Conservation (phyloP, 1,140 invertebrate genomes). For the Bombus polaris region DNA sequence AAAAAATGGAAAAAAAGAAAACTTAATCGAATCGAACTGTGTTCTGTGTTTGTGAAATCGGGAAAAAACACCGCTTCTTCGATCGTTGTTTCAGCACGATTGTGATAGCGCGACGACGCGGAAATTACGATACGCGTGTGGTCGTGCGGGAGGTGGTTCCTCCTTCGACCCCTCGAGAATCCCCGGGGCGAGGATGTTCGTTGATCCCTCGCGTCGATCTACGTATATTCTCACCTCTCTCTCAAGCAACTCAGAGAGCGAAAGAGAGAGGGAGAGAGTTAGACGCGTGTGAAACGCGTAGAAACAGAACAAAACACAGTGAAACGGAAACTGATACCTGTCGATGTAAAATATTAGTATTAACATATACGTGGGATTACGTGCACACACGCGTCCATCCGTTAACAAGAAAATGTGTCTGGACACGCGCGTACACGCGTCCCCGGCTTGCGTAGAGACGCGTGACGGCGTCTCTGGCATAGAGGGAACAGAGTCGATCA, state of each 20-base stretch:
- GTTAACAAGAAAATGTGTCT: conserved; percentile 37
- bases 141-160: background rate
- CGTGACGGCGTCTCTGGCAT: conserved; percentile 28
- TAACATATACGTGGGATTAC: conserved; percentile 69
- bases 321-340: conserved; percentile 64
- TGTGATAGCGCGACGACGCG: conserved; percentile 53
- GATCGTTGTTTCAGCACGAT: conserved; percentile 52
- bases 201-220: background rate
- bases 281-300: background rate
- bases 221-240: conserved; percentile 4
- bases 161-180: background rate
- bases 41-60: conserved; percentile 70
- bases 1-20: conserved; percentile 72
- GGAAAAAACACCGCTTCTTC: conserved; percentile 53
- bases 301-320: conserved; percentile 11
- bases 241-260: background rate
- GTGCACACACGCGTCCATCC: conserved; percentile 70
- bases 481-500: conserved; percentile 69
- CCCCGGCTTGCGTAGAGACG: conserved; percentile 35
- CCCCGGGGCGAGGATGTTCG: background rate
- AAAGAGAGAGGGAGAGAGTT: background rate
- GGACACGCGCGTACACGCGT: conserved; percentile 31
- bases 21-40: conserved; percentile 67
- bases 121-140: conserved; percentile 1
- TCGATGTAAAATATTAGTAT: conserved; percentile 77